phyloP scores from a whole-genome alignment of 2,888 invertebrate species.

The Exocentrus adspersus region DNA sequence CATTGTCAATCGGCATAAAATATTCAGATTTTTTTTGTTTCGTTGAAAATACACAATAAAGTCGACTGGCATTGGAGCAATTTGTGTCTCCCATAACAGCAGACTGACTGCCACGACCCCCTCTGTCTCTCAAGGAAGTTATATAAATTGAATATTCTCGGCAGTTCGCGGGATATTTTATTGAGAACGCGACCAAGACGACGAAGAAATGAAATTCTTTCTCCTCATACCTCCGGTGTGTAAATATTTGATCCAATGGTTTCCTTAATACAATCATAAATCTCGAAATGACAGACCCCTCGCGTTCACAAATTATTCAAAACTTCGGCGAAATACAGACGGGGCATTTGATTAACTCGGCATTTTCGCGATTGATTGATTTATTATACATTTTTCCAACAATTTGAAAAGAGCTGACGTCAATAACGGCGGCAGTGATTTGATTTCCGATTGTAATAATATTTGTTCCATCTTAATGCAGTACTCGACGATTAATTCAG shows the following conservation, averaged over 20 bases:
- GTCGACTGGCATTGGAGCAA: too few species aligned
- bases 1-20: too few species aligned
- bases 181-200: neutral
- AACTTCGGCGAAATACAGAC: neutral
- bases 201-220: neutral
- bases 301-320: constrained; percentile 1
- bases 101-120: too few species aligned
- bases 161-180: constrained; percentile 2
- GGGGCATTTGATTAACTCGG: constrained; percentile 5
- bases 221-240: neutral
- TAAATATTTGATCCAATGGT: constrained; percentile 14
- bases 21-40: too few species aligned
- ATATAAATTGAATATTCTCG: neutral
- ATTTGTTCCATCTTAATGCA: too few species aligned
- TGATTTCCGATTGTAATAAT: neutral
- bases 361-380: constrained; percentile 5
- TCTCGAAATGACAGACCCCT: constrained; percentile 8
- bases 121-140: neutral
- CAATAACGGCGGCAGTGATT: neutral
- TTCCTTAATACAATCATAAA: constrained; percentile 9
- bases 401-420: neutral
- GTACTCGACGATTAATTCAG: too few species aligned
- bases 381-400: neutral
- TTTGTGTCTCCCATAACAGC: too few species aligned
- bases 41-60: too few species aligned